Evolutionary conservation across 2,888 invertebrate species (phyloP).

Genomic region (Sialis lutaria): DNA sequence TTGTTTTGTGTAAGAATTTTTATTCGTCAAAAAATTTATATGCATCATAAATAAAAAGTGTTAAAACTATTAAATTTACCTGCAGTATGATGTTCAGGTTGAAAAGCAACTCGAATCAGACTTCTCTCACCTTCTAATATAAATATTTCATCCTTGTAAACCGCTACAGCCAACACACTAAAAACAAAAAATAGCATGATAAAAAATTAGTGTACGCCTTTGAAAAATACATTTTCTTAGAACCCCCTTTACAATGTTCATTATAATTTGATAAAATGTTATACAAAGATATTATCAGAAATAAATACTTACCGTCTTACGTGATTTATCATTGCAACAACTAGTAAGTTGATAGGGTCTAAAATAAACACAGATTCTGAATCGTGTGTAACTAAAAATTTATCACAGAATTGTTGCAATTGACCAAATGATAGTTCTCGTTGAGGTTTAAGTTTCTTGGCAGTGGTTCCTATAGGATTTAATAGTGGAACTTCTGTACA

Average conservation of each 20-base stretch:
- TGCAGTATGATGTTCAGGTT: conserved; percentile 39
- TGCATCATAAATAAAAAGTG: background rate
- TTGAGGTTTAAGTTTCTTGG: conserved; percentile 22
- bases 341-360: conserved; percentile 48
- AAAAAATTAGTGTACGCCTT: background rate
- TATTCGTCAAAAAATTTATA: background rate
- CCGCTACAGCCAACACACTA: conserved; percentile 40
- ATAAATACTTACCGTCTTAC: conserved; percentile 33
- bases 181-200: conserved; percentile 6
- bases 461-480: conserved; percentile 39
- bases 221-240: background rate
- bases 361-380: conserved; percentile 53
- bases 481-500: conserved; percentile 47
- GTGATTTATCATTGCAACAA: conserved; percentile 46
- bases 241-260: background rate
- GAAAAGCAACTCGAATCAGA: conserved; percentile 55
- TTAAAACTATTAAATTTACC: conserved; percentile 13
- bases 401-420: conserved; percentile 47
- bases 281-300: background rate
- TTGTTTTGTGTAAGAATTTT: background rate
- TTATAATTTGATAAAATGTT: background rate
- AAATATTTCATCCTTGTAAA: conserved; percentile 60
- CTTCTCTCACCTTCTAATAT: conserved; percentile 64
- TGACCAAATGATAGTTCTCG: conserved; percentile 45
- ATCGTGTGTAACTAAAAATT: conserved; percentile 58